Evolutionary conservation across 2,888 invertebrate genomes (phyloP), one percentile per base, ranked within the genome.

Genomic region (Orgyia antiqua): DNA sequence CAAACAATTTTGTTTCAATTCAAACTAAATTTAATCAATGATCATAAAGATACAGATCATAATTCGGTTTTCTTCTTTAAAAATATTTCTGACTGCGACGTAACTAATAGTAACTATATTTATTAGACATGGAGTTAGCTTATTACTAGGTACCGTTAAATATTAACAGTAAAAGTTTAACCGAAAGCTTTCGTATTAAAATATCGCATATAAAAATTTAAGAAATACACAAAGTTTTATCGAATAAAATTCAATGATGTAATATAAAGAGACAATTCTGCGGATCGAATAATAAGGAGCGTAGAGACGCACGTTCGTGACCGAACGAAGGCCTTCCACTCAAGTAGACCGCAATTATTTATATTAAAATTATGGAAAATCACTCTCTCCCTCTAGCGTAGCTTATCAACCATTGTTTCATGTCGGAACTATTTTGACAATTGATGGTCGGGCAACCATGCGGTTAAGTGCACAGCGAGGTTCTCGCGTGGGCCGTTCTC

Each of bases 351-450:
- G 58, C 67, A 67, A 69, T 74, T 71, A 72, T 69, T 70, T 69
- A 64, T 68, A 68, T 73, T 70, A 61, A 68, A 71, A 68, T 70
- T 71, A 67, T 59, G 64, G 68, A 67, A 75, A 75, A 72, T 66
- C 69, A 64, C 71, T 68, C 68, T 73, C 67, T 67, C 64, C 52
- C 46, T 44, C 48, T 53, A 46, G 42, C 46, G 41, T 52, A 26
- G 51, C 44, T 61, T 62, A 60, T 64, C 56, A 55, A 47, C 64
- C 60, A 72, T 71, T 72, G 72, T 74, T 69, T 62, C 55, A 49
- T 49, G 58, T 59, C 58, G 50, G 56, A 58, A 66, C 55, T 58
- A 59, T 71, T 71, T 69, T 64, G 67, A 69, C 66, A 66, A 68
- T 65, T 61, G 68, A 67, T 63, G 56, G 58, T 41, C 50, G 56